Conservation (phyloP, 2,888 invertebrate genomes). For the Ptychoptera albimana region DNA sequence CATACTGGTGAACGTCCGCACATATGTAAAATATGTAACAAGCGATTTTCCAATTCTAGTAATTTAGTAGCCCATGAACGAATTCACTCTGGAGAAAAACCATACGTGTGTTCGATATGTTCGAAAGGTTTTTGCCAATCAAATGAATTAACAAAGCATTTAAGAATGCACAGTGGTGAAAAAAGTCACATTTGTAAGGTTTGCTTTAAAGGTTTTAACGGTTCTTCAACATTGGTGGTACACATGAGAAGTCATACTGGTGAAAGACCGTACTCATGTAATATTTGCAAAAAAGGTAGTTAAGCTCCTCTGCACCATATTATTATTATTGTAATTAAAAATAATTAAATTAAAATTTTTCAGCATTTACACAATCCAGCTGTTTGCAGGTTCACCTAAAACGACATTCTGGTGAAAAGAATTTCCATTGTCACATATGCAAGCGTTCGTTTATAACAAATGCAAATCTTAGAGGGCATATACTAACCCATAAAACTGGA, state of each 20-base stretch:
- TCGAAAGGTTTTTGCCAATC: conserved; percentile 31
- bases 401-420: conserved; percentile 22
- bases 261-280: conserved; percentile 32
- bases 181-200: conserved; percentile 30
- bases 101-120: conserved; percentile 31
- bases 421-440: conserved; percentile 19
- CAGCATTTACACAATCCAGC: conserved; percentile 28
- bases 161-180: conserved; percentile 33
- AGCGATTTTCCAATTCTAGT: conserved; percentile 13
- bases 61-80: conserved; percentile 31
- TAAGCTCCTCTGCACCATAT: background rate
- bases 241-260: conserved; percentile 19
- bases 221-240: conserved; percentile 30
- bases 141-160: conserved; percentile 32
- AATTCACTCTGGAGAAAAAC: conserved; percentile 31
- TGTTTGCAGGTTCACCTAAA: conserved; percentile 29
- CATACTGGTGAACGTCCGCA: conserved; percentile 16
- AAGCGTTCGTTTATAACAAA: conserved; percentile 6
- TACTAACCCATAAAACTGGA: conserved; percentile 11
- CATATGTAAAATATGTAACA: conserved; percentile 12
- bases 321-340: too few relatives aligned
- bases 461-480: background rate
- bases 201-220: conserved; percentile 32
- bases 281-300: conserved; percentile 30
- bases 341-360: conserved; percentile 5